A percentile compares a stretch with the other conserved stretches of the same genome.
These are phyloP conservation scores for Recurvirostra avosetta DNA, from an alignment of 2,113 vertebrate genomes.

Conservation along the genomic window DNA sequence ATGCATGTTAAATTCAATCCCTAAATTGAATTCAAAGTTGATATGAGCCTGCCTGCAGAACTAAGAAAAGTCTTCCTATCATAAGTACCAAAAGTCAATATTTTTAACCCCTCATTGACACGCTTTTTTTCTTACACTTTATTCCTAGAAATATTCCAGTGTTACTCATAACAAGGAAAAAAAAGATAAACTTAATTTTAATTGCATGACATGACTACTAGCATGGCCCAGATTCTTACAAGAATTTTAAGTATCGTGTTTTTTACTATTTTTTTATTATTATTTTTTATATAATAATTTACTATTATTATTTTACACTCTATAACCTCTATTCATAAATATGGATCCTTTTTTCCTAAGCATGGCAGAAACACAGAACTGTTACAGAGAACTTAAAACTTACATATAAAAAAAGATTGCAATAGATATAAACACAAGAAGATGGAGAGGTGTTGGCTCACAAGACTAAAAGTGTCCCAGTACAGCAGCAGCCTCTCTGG, in stretches of 20 bases:
- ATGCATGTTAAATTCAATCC: slow-evolving; percentile 54
- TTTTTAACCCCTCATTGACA: slow-evolving; percentile 37
- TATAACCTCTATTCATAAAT: not conserved
- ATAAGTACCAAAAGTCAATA: slow-evolving; percentile 38
- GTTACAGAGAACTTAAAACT: not conserved
- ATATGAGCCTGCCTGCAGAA: slow-evolving; percentile 36
- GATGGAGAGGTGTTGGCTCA: not conserved
- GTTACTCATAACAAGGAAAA: not conserved
- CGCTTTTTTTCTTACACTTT: not conserved
- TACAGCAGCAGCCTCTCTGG: not conserved
- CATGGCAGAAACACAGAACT: not conserved
- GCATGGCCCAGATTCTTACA: not conserved
- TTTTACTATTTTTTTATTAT: not conserved
- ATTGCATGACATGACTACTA: not conserved
- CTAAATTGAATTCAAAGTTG: slow-evolving; percentile 66
- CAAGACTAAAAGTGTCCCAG: not conserved
- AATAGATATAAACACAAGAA: not conserved
- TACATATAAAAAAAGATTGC: accelerated
- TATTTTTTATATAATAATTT: no score
- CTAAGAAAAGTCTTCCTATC: slow-evolving; percentile 13
- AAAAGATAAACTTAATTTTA: not conserved
- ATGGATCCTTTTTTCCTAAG: not conserved
- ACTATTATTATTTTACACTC: not conserved
- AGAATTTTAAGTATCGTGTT: not conserved
- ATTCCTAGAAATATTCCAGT: not conserved